Evolutionary conservation across 2,888 invertebrate species (phyloP).

Genomic region (Catocala sponsa): DNA sequence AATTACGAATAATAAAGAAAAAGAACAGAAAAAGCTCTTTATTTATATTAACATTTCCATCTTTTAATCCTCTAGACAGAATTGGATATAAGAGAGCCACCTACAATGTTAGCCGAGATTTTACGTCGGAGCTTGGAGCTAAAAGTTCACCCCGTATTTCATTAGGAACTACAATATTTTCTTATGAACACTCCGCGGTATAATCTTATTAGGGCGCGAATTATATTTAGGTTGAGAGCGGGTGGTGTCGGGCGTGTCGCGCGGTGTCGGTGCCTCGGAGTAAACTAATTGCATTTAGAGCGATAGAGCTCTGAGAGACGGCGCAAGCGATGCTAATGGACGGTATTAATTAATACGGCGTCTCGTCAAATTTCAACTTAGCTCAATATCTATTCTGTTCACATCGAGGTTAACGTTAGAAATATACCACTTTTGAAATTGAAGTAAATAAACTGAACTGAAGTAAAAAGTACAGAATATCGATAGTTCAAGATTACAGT

Average conservation of each 20-base stretch:
- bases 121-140: conserved; percentile 27
- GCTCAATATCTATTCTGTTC: conserved; percentile 70
- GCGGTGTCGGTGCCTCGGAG: conserved; percentile 71
- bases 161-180: conserved; percentile 73
- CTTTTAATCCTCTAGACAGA: conserved; percentile 35
- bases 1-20: conserved; percentile 41
- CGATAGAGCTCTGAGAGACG: conserved; percentile 76
- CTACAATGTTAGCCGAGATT: conserved; percentile 30
- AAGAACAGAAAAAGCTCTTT: conserved; percentile 36
- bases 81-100: conserved; percentile 32
- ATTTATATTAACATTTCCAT: conserved; percentile 37
- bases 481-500: too few relatives aligned
- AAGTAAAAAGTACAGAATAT: too few relatives aligned
- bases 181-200: conserved; percentile 74
- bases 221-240: conserved; percentile 80
- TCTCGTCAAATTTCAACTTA: conserved; percentile 80
- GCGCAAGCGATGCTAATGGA: conserved; percentile 85
- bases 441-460: too few relatives aligned
- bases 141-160: conserved; percentile 58
- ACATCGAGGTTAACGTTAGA: conserved; percentile 54
- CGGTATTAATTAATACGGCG: conserved; percentile 84
- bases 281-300: conserved; percentile 83
- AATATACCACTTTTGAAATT: conserved; percentile 10
- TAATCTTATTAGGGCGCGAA: conserved; percentile 81
- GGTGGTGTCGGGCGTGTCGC: conserved; percentile 76